Evolutionary conservation across 92 coral and sea anemone genomes (phyloP).

Genomic region (Nematostella vectensis): DNA sequence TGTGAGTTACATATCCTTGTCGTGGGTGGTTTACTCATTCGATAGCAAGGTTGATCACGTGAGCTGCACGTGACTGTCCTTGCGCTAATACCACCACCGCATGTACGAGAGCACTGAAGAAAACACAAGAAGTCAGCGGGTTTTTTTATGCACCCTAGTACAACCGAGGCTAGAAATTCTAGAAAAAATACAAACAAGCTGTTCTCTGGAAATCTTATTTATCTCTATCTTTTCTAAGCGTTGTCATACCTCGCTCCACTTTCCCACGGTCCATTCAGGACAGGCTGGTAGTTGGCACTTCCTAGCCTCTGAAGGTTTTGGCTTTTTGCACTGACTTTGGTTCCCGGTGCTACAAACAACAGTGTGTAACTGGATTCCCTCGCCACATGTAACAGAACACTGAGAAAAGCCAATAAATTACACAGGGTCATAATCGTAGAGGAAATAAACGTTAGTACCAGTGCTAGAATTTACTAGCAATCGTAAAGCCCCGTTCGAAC

Average conservation of each 20-base stretch:
- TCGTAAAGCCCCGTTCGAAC: too few species aligned
- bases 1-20: constrained; percentile 42
- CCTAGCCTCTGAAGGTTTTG: constrained; percentile 28
- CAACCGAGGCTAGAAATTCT: too few species aligned
- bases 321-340: constrained; percentile 38
- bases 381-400: constrained; percentile 83
- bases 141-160: too few species aligned
- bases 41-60: constrained; percentile 29
- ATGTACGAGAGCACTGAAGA: constrained; percentile 36
- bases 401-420: constrained; percentile 11
- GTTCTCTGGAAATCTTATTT: too few species aligned
- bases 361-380: constrained; percentile 46
- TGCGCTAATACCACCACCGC: constrained; percentile 25
- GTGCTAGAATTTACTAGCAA: too few species aligned
- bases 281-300: constrained; percentile 46
- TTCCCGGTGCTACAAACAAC: constrained; percentile 46
- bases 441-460: too few species aligned
- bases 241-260: constrained; percentile 55
- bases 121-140: too few species aligned
- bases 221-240: too few species aligned
- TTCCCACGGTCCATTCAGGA: constrained; percentile 63
- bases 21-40: constrained; percentile 27
- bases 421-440: not conserved
- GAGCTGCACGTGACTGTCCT: constrained; percentile 24
- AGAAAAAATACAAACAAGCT: too few species aligned